Conservation (phyloP, 2,113 vertebrate genomes). For the Tylochromis polylepis region DNA sequence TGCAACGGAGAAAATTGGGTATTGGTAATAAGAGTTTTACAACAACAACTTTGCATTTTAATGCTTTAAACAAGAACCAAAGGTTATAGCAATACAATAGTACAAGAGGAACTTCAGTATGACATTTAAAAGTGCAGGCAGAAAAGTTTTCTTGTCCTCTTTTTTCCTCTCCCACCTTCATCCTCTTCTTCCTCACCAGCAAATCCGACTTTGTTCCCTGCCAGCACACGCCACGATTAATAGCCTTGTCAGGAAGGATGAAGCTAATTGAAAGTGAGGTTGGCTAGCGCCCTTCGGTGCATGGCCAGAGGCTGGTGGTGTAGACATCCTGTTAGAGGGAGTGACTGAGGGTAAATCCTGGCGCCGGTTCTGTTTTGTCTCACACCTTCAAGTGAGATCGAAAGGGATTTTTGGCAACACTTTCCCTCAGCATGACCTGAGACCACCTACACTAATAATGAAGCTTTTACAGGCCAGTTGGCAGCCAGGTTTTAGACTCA, state of each 20-base stretch:
- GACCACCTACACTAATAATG: background rate
- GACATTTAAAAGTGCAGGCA: background rate
- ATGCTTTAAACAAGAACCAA: background rate
- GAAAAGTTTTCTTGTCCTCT: background rate
- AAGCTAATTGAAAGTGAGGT: conserved; percentile 66
- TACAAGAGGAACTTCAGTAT: background rate
- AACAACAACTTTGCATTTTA: background rate
- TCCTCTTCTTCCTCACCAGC: conserved; percentile 30
- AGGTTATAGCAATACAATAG: background rate
- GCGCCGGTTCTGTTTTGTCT: conserved; percentile 20
- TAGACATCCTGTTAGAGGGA: conserved; percentile 39
- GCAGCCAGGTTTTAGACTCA: background rate
- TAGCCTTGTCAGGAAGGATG: conserved; percentile 65
- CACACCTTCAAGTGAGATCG: conserved; percentile 9
- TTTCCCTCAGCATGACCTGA: background rate
- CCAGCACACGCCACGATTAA: conserved; percentile 55
- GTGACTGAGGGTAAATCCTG: conserved; percentile 11
- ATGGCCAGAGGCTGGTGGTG: conserved; percentile 7
- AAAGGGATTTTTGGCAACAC: conserved; percentile 20
- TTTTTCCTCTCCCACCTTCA: conserved; percentile 24
- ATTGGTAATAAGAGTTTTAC: background rate
- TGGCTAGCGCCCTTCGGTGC: conserved; percentile 1
- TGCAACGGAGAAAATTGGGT: background rate
- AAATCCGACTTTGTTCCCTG: conserved; percentile 71
- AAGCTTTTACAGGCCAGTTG: background rate